Conservation (phyloP, 2,797 vertebrate species). For the Monodelphis domestica region DNA sequence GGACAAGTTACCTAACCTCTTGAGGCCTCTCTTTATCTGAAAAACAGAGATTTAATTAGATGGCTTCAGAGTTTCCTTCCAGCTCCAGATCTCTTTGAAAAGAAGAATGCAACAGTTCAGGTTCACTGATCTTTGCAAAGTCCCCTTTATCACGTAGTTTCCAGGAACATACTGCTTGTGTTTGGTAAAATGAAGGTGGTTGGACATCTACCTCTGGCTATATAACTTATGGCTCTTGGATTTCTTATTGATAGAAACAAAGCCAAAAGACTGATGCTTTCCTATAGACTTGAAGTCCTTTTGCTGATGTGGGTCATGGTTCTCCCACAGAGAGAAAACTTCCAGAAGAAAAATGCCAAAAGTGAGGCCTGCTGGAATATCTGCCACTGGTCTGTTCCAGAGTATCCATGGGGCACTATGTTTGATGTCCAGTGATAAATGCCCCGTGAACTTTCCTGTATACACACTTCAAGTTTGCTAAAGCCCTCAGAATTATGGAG, state of each 20-base stretch:
- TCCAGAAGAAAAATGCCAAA: neutral
- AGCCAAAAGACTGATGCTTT: neutral
- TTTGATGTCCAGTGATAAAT: neutral
- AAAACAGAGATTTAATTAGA: constrained; percentile 20
- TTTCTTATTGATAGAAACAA: neutral
- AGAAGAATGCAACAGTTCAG: neutral
- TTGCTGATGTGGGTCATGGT: neutral
- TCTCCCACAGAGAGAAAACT: neutral
- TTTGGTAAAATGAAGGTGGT: neutral
- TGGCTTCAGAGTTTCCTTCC: neutral
- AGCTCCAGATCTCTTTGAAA: neutral
- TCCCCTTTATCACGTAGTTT: neutral
- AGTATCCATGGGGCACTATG: neutral
- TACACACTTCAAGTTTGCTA: neutral
- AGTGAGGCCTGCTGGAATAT: neutral
- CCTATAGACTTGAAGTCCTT: neutral
- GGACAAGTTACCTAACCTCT: neutral
- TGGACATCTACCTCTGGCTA: neutral
- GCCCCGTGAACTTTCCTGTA: neutral
- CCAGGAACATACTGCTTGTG: neutral
- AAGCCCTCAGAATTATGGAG: neutral
- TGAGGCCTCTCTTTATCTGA: neutral
- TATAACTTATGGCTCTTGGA: neutral
- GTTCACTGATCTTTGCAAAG: neutral
- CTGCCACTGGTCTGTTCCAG: neutral